Evolutionary conservation across 1,140 invertebrate genomes (phyloP).

Genomic region (Bombus pascuorum): DNA sequence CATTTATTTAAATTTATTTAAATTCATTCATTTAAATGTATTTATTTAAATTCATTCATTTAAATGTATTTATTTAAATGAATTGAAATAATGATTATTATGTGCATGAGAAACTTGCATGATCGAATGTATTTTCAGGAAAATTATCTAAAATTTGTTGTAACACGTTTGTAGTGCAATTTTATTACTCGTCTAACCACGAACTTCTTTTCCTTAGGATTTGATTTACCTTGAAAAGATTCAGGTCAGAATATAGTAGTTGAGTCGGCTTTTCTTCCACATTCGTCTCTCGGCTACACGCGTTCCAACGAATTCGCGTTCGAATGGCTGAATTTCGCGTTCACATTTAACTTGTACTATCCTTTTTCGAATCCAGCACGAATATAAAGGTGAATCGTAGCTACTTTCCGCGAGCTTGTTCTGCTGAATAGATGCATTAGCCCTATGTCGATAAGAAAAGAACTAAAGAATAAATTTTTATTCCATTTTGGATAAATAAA

Average conservation of each 20-base stretch:
- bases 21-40: too few relatives aligned
- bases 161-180: slow-evolving; percentile 8
- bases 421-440: not conserved
- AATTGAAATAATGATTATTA: too few relatives aligned
- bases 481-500: not conserved
- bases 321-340: not conserved
- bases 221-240: slow-evolving; percentile 19
- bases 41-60: too few relatives aligned
- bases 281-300: not conserved
- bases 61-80: too few relatives aligned
- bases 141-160: not conserved
- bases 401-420: not conserved
- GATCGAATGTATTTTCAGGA: not conserved
- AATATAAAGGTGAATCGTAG: not conserved
- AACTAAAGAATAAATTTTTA: not conserved
- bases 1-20: too few relatives aligned
- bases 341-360: not conserved
- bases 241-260: slow-evolving; percentile 1
- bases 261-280: not conserved
- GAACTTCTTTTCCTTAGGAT: not conserved
- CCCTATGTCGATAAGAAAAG: not conserved
- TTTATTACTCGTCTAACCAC: slow-evolving; percentile 8
- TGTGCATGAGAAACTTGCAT: too few relatives aligned
- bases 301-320: not conserved
- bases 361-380: not conserved